Conservation (phyloP, 2,888 invertebrate species). For the Ellobium chinense region DNA sequence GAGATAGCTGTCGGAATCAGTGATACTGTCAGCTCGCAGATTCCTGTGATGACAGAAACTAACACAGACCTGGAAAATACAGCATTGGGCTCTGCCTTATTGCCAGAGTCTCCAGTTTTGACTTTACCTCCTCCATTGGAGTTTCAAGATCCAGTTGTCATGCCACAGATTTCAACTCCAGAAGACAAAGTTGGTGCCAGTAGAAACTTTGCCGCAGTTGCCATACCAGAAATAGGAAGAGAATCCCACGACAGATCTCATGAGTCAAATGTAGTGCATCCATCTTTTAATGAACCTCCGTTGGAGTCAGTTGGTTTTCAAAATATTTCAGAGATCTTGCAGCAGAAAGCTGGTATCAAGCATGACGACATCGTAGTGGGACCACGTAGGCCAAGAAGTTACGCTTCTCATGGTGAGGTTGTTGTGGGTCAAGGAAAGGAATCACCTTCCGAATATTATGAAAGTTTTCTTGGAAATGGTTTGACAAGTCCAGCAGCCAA, state of each 20-base stretch:
- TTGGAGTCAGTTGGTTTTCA: conserved; percentile 4
- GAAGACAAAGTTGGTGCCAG: neutral
- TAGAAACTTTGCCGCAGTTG: neutral
- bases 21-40: neutral
- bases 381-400: conserved; percentile 8
- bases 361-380: conserved; percentile 45
- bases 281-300: neutral
- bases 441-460: neutral
- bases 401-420: neutral
- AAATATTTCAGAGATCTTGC: conserved; percentile 28
- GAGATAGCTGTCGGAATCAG: neutral
- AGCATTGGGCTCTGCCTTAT: neutral
- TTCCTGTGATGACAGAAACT: neutral
- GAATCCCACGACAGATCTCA: neutral
- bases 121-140: neutral
- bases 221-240: too few species aligned
- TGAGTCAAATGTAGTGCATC: neutral
- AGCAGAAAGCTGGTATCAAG: conserved; percentile 40
- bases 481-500: neutral
- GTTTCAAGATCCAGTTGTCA: neutral
- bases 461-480: neutral
- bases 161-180: neutral
- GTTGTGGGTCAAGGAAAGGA: neutral
- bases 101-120: neutral
- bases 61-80: neutral